Evolutionary conservation across 2,797 vertebrate genomes (phyloP).

Genomic region (Loris lydekkerianus): DNA sequence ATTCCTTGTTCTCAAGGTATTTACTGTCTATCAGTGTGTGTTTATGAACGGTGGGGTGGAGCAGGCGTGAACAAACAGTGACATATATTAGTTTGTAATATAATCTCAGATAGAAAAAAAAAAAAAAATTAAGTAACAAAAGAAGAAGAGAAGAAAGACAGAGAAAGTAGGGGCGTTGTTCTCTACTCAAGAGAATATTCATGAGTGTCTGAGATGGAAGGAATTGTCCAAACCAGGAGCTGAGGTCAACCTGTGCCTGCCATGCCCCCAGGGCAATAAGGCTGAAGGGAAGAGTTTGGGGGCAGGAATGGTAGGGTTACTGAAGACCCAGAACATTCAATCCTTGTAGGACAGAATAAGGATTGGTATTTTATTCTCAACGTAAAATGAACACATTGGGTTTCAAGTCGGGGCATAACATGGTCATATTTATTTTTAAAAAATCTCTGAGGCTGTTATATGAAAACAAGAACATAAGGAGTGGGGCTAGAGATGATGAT

Average conservation of each 20-base stretch:
- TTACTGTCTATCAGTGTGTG: background rate
- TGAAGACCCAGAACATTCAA: background rate
- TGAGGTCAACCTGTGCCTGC: background rate
- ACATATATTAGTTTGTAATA: background rate
- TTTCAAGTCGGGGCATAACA: background rate
- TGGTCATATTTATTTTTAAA: background rate
- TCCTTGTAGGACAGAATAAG: background rate
- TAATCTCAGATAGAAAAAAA: background rate
- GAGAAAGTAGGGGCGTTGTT: background rate
- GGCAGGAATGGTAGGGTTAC: fast-evolving
- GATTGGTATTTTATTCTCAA: background rate
- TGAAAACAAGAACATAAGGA: background rate
- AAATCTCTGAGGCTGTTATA: fast-evolving
- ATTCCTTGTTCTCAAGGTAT: background rate
- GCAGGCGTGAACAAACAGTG: background rate
- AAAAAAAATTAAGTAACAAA: background rate
- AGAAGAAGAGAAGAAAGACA: background rate
- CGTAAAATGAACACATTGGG: background rate
- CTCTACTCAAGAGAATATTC: background rate
- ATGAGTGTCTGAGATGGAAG: background rate
- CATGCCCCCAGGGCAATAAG: fast-evolving
- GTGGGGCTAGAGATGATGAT: background rate
- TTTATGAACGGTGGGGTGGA: no score
- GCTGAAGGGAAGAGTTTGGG: fast-evolving
- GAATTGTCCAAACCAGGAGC: fast-evolving